A percentile compares a stretch with the other conserved stretches of the same genome.
These are phyloP conservation scores for Cricetomys ansorgei DNA, from an alignment of 2,113 vertebrate species.

Conservation along the genomic window DNA sequence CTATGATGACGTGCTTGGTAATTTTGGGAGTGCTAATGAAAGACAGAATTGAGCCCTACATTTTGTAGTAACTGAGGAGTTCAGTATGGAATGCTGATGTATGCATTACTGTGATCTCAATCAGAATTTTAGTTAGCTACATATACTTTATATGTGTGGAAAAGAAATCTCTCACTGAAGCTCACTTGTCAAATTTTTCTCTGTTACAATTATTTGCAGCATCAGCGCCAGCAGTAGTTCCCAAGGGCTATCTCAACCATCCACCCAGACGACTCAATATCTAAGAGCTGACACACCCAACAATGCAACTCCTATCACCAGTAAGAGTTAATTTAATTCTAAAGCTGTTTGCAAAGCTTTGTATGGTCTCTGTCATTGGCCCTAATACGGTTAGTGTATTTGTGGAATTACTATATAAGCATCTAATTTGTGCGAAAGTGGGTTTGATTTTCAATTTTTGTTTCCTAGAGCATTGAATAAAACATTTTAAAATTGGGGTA, in stretches of 20 bases:
- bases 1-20: neutral
- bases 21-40: neutral
- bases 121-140: slow-evolving; percentile 27
- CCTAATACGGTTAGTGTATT: neutral
- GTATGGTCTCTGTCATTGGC: neutral
- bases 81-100: neutral
- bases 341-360: neutral
- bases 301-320: slow-evolving; percentile 97
- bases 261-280: slow-evolving; percentile 99
- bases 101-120: neutral
- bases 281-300: slow-evolving; percentile 98
- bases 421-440: neutral
- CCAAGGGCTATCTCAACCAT: slow-evolving; percentile 97
- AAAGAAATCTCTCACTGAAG: slow-evolving; percentile 48
- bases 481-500: slow-evolving; percentile 22
- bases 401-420: neutral
- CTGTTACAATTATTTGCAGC: slow-evolving; percentile 85
- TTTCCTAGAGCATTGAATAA: slow-evolving; percentile 26
- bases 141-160: neutral
- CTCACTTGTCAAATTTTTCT: slow-evolving; percentile 55
- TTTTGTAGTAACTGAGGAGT: neutral
- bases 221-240: slow-evolving; percentile 98
- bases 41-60: neutral
- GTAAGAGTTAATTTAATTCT: slow-evolving; percentile 92
- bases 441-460: neutral